phyloP scores from a whole-genome alignment of 2,113 vertebrate species.

The Nothoprocta pentlandii region DNA sequence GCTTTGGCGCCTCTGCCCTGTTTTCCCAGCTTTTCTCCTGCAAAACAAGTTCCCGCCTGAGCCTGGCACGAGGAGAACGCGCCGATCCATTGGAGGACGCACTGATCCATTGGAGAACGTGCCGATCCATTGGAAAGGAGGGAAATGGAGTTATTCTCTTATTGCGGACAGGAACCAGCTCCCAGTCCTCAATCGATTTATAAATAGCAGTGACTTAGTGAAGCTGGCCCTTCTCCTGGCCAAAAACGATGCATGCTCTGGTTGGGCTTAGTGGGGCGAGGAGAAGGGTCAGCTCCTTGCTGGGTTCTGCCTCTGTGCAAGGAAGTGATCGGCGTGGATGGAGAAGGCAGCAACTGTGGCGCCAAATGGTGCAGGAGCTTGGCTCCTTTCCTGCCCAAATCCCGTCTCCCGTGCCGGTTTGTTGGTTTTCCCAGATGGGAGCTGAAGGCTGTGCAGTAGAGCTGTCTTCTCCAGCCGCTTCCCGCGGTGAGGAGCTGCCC shows the following conservation, averaged over 20 bases:
- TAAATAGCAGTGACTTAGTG: background rate
- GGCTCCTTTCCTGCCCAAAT: background rate
- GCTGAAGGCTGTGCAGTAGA: too few relatives aligned
- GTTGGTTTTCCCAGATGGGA: too few relatives aligned
- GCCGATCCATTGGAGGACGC: too few relatives aligned
- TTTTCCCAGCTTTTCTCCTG: background rate
- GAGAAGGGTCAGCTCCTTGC: background rate
- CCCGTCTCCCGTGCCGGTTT: background rate
- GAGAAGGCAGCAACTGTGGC: background rate
- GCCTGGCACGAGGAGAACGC: too few relatives aligned
- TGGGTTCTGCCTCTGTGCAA: background rate
- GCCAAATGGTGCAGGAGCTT: background rate
- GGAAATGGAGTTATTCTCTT: too few relatives aligned
- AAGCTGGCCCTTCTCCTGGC: too few relatives aligned
- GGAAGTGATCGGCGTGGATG: background rate
- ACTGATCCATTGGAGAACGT: too few relatives aligned
- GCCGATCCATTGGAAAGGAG: too few relatives aligned
- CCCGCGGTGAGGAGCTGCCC: fast-evolving
- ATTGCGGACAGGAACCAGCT: background rate
- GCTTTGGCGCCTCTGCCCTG: background rate
- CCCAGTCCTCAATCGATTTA: background rate
- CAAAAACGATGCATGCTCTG: background rate
- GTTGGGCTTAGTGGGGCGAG: background rate
- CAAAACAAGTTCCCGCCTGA: background rate
- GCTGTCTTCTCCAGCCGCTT: too few relatives aligned